These are phyloP conservation scores for Pedetes capensis DNA, from an alignment of 2,113 vertebrate genomes.

Conservation along the genomic window DNA sequence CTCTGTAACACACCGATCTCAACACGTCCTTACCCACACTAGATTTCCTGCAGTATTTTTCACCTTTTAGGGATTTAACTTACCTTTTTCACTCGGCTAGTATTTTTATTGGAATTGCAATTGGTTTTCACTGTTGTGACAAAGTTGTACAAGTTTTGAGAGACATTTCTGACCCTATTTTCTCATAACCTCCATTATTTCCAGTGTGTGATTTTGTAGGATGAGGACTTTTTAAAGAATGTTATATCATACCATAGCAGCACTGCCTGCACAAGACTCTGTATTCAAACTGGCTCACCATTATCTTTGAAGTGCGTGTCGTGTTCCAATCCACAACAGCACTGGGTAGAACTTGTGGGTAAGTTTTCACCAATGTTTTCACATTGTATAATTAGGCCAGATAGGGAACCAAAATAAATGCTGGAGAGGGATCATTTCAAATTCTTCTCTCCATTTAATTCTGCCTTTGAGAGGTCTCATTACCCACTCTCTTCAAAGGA, in stretches of 20 bases:
- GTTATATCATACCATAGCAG: not conserved
- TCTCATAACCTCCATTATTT: not conserved
- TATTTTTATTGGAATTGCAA: not conserved
- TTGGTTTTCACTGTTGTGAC: not conserved
- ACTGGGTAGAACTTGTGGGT: not conserved
- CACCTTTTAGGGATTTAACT: not conserved
- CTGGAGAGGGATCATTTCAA: not conserved
- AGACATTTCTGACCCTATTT: not conserved
- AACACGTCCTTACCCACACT: not conserved
- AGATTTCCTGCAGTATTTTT: not conserved
- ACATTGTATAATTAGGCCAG: not conserved
- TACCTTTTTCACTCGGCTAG: not conserved
- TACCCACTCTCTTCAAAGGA: not conserved
- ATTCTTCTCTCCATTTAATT: not conserved
- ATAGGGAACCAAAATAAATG: conserved; percentile 3
- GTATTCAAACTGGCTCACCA: not conserved
- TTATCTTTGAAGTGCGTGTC: not conserved
- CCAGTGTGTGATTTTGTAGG: not conserved
- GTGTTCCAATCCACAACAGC: not conserved
- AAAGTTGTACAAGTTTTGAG: not conserved
- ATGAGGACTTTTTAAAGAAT: not conserved
- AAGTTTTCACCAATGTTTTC: not conserved
- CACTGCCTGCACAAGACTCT: not conserved
- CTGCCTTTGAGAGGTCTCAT: not conserved
- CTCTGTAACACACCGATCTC: not conserved